Base-by-base conservation (phyloP, 2,797 vertebrate genomes). In the Mormyrops boulengeri region DNA sequence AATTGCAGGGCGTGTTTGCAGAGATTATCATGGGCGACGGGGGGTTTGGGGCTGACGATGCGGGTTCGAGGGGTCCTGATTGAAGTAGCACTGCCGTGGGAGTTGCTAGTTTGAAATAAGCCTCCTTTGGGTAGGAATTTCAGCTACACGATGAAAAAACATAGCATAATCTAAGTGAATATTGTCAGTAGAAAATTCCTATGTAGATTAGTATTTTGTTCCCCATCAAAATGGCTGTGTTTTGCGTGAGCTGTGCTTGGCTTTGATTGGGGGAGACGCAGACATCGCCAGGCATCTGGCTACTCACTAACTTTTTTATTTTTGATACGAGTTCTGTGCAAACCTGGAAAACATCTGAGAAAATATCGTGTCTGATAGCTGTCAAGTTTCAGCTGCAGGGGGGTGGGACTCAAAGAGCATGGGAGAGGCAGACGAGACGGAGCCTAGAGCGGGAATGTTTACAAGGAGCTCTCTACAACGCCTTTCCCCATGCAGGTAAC, bases 201-300 rank as follows among this genome's bases (percentile, higher is more conserved):
- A 44, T 80, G 73, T 80, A 80, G 30, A 44, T 80, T 38, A 80
- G 4, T 80, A 38, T 80, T 69, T 69, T 34, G 62, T 69, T 69
- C 62, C 2, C 38, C 2, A 0, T 38, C 38, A 80, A 80, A 80
- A 80, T 80, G 38, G 73, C 38, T 49, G 41, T 50, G 82, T 22
- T 90, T 90, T 57, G 66, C 69, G 47, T 60, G 62, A 89, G 89
- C 88, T 92, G 55, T 52, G 88, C 88, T 90, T 89, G 90, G 90
- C 88, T 52, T 89, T 90, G 91, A 88, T 91, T 91, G 91, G 90
- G 89, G 34, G 90, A 89, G 89, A 90, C 89, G 80, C 90, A 91
- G 90, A 57, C 52, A 53, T 85, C n/a, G 47, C n/a, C 80, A 50
- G 5, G 85, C 85, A 55, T 55, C 50, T 55, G 85, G 85, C 22